Evolutionary conservation across 2,797 vertebrate genomes (phyloP).

Genomic region (Acanthornis magna): DNA sequence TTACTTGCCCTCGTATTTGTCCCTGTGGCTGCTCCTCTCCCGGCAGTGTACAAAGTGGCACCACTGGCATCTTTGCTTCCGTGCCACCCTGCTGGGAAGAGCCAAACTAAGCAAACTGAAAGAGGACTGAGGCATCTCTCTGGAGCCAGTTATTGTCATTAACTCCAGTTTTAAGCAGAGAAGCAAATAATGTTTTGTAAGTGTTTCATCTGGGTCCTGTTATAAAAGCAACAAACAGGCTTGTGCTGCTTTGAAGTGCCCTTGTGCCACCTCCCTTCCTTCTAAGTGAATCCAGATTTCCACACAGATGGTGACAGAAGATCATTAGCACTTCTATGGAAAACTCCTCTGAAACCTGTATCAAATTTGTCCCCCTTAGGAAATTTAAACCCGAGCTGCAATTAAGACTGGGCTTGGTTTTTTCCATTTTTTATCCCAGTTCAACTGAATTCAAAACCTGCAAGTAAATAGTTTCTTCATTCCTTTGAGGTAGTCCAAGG

Average conservation of each 20-base stretch:
- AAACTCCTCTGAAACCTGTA: background rate
- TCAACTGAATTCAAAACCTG: background rate
- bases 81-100: background rate
- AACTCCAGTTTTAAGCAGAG: background rate
- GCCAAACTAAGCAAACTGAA: background rate
- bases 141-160: background rate
- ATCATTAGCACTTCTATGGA: background rate
- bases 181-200: background rate
- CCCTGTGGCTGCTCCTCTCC: background rate
- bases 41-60: background rate
- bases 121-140: background rate
- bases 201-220: background rate
- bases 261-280: background rate
- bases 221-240: background rate
- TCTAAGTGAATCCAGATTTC: background rate
- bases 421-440: background rate
- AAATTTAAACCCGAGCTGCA: background rate
- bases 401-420: background rate
- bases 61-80: accelerated
- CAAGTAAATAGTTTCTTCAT: background rate
- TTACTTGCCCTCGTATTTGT: background rate
- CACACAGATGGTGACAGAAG: background rate
- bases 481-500: background rate
- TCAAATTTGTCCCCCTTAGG: background rate
- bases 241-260: background rate